Conservation (phyloP, 2,797 vertebrate species). For the Hipposideros larvatus region DNA sequence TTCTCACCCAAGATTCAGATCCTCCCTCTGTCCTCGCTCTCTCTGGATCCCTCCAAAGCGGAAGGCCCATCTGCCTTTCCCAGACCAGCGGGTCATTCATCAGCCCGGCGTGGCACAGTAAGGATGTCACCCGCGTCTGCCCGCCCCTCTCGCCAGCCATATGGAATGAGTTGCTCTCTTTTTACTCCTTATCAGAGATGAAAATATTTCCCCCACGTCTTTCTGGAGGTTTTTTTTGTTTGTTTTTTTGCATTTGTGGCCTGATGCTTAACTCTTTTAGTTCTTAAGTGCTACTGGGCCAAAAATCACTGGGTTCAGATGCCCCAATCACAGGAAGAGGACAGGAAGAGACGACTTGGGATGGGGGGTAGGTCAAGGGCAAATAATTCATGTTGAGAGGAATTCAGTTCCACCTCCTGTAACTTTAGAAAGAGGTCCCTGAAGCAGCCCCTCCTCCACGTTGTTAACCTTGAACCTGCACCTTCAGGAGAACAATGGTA, state of each 20-base stretch:
- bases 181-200: slow-evolving; percentile 85
- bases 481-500: background rate
- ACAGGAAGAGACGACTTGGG: fast-evolving
- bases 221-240: background rate
- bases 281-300: slow-evolving; percentile 65
- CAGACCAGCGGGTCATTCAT: slow-evolving; percentile 72
- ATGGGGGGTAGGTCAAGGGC: background rate
- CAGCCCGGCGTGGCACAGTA: slow-evolving; percentile 20
- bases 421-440: background rate
- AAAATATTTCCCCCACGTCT: slow-evolving; percentile 81
- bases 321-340: fast-evolving
- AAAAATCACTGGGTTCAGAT: background rate
- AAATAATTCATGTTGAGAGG: background rate
- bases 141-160: slow-evolving; percentile 20
- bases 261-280: slow-evolving; percentile 84
- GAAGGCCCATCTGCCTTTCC: slow-evolving; percentile 66
- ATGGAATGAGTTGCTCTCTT: slow-evolving; percentile 85
- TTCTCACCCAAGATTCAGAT: background rate
- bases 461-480: background rate
- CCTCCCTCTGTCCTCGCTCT: slow-evolving; percentile 32
- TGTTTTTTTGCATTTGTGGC: background rate
- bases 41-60: slow-evolving; percentile 41
- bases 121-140: fast-evolving
- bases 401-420: background rate
- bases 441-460: background rate